A percentile compares a stretch with the other conserved stretches of the same genome.
Conservation (phyloP, 2,888 invertebrate species). For the Phrixothrix hirtus region DNA sequence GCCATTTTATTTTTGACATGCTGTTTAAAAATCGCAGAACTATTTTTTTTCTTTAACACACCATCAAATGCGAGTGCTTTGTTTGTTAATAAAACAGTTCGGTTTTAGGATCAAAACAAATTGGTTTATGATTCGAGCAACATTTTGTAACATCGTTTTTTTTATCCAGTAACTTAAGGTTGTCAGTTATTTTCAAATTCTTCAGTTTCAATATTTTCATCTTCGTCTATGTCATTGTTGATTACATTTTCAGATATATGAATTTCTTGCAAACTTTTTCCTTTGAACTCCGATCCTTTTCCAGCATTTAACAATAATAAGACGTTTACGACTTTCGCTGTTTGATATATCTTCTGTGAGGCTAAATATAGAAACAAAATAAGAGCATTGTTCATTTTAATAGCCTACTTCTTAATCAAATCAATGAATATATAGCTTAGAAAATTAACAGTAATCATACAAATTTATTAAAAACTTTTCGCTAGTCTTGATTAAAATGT, state of each 20-base stretch:
- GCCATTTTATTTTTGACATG: conserved; percentile 7
- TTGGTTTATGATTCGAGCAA: conserved; percentile 15
- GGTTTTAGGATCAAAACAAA: neutral
- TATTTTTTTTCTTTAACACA: neutral
- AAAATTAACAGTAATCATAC: too few species aligned
- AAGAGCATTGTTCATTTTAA: too few species aligned
- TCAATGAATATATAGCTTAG: too few species aligned
- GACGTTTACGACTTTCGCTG: too few species aligned
- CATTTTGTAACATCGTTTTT: too few species aligned
- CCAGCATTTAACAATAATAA: conserved; percentile 26
- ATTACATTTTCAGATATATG: neutral
- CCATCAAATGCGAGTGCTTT: neutral
- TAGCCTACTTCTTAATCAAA: too few species aligned
- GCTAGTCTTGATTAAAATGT: too few species aligned
- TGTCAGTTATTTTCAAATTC: neutral
- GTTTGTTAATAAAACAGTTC: neutral
- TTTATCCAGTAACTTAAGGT: neutral
- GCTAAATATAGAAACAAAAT: too few species aligned
- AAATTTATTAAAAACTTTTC: too few species aligned
- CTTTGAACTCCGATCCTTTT: conserved; percentile 31
- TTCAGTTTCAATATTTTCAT: too few species aligned
- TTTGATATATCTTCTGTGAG: too few species aligned
- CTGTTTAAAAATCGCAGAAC: conserved; percentile 4
- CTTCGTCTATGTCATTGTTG: neutral
- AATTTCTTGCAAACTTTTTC: conserved; percentile 27